Conservation (phyloP, 2,797 vertebrate species). For the Cetoscarus ocellatus region DNA sequence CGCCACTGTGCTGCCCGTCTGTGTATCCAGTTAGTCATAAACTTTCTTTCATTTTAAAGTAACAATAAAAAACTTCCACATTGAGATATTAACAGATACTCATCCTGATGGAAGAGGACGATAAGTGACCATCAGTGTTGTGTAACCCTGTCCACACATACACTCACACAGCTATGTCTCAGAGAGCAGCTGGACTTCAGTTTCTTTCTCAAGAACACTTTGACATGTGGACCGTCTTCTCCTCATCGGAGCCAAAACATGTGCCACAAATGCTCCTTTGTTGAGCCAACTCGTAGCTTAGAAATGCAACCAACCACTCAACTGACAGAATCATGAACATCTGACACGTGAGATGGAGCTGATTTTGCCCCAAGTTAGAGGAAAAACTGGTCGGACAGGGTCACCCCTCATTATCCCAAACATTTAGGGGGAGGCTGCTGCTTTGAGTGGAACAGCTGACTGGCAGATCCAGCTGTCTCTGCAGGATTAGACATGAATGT, state of each 20-base stretch:
- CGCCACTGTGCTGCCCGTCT: no score
- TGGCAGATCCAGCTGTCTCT: constrained; percentile 42
- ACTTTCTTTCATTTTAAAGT: no score
- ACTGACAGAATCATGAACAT: neutral
- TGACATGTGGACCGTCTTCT: no score
- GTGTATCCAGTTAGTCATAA: no score
- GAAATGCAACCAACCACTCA: constrained; percentile 1
- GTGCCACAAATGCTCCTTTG: neutral
- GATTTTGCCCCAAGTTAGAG: neutral
- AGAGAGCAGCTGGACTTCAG: no score
- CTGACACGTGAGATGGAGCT: neutral
- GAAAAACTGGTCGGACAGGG: constrained; percentile 5
- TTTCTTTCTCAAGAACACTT: no score
- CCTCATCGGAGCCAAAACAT: constrained; percentile 13
- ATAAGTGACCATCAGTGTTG: no score
- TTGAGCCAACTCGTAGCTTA: neutral
- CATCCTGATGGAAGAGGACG: no score
- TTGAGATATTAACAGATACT: no score
- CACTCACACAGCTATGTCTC: no score
- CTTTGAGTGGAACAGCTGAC: constrained; percentile 32
- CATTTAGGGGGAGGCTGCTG: constrained; percentile 9
- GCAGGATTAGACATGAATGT: constrained; percentile 43
- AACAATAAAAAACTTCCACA: no score
- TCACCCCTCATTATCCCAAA: constrained; percentile 29
- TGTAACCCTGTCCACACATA: no score